A percentile compares a stretch with the other conserved stretches of the same genome.
These are phyloP conservation scores for Argyresthia goedartella DNA, from an alignment of 2,888 invertebrate genomes.

Conservation along the genomic window DNA sequence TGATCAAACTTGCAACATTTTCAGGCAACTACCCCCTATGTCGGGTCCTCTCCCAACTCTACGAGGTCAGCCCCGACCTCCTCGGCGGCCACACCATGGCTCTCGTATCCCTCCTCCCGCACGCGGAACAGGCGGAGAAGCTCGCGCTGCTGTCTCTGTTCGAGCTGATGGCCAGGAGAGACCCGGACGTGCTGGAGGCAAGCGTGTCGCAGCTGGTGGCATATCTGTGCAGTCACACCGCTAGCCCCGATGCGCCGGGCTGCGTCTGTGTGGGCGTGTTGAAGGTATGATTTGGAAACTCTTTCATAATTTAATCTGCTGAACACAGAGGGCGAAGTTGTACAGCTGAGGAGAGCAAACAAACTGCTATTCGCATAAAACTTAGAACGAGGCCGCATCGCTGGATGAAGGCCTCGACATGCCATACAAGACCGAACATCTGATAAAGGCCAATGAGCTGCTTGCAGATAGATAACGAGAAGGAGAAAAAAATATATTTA, in stretches of 20 bases:
- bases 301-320: too few relatives aligned
- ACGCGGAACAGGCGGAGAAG: constrained; percentile 89
- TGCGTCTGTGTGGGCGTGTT: constrained; percentile 62
- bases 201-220: constrained; percentile 87
- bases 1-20: background rate
- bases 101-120: constrained; percentile 81
- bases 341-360: too few relatives aligned
- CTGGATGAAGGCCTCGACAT: too few relatives aligned
- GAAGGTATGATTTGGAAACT: constrained; percentile 28
- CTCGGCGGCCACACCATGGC: constrained; percentile 88
- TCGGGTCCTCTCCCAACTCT: constrained; percentile 90
- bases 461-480: too few relatives aligned
- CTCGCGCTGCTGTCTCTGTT: constrained; percentile 87
- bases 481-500: too few relatives aligned
- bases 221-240: too few relatives aligned
- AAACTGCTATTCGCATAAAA: too few relatives aligned
- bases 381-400: too few relatives aligned
- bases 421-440: too few relatives aligned
- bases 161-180: constrained; percentile 83
- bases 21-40: constrained; percentile 90
- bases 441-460: too few relatives aligned
- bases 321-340: too few relatives aligned
- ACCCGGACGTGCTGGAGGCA: constrained; percentile 84
- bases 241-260: constrained; percentile 45
- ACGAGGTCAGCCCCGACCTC: constrained; percentile 88